Evolutionary conservation across 2,888 invertebrate species (phyloP).

Genomic region (Balanococcus diminutus): DNA sequence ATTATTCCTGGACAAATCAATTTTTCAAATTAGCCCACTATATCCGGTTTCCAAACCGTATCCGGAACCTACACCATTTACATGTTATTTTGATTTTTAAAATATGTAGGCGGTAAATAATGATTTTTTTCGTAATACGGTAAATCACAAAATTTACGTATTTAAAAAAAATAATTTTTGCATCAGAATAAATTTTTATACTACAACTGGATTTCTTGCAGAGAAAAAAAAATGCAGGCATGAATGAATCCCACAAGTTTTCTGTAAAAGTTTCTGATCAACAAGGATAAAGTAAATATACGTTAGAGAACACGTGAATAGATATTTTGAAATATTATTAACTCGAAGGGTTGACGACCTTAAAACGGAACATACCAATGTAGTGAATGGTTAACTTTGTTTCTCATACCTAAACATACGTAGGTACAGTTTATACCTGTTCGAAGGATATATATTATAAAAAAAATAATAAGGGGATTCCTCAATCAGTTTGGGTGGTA

Average conservation of each 20-base stretch:
- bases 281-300: background rate
- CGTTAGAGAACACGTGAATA: background rate
- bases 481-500: background rate
- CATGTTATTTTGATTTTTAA: slow-evolving; percentile 14
- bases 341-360: background rate
- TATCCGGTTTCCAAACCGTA: slow-evolving; percentile 46
- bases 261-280: background rate
- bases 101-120: background rate
- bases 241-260: background rate
- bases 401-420: background rate
- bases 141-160: background rate
- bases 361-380: slow-evolving; percentile 21
- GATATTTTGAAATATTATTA: background rate
- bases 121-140: too few species aligned
- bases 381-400: background rate
- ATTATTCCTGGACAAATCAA: slow-evolving; percentile 44
- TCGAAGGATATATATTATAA: background rate
- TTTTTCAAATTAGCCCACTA: slow-evolving; percentile 47
- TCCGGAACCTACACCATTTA: background rate
- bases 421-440: background rate
- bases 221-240: background rate
- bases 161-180: background rate
- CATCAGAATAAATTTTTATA: background rate
- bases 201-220: background rate
- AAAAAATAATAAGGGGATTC: slow-evolving; percentile 16